Evolutionary conservation across 2,797 vertebrate species (phyloP).

Genomic region (Centropyge bicolor): DNA sequence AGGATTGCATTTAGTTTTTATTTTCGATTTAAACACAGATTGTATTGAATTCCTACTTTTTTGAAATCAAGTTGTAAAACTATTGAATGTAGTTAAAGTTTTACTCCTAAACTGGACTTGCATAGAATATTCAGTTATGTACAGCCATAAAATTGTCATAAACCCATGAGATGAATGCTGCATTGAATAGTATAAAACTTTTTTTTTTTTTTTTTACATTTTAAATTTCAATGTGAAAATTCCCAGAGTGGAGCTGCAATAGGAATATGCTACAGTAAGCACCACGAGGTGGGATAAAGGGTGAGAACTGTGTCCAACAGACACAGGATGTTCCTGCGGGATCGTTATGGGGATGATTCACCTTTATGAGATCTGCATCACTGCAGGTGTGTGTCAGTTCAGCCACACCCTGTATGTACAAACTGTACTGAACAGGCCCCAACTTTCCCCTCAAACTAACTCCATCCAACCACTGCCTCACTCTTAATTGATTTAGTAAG

Average conservation of each 20-base stretch:
- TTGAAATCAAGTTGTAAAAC: no score
- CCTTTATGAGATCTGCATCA: background rate
- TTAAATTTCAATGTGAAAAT: background rate
- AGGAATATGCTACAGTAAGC: background rate
- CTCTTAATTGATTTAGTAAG: background rate
- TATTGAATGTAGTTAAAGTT: no score
- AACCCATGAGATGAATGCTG: background rate
- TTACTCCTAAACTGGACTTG: no score
- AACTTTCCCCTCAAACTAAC: background rate
- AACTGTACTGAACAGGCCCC: slow-evolving; percentile 37
- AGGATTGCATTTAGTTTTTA: no score
- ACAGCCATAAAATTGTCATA: background rate
- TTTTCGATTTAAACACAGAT: no score
- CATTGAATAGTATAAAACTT: no score
- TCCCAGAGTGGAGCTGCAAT: background rate
- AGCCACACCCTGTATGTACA: slow-evolving; percentile 41
- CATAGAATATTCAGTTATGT: no score
- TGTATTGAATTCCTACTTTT: no score
- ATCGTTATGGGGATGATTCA: slow-evolving; percentile 17
- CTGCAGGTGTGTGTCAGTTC: slow-evolving; percentile 21
- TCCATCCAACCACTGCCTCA: background rate
- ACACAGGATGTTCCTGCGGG: background rate
- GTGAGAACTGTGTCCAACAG: background rate
- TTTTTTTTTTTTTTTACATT: no score
- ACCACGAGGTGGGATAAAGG: no score